Percentiles rank a stretch among this genome's conserved stretches.
Evolutionary conservation across 2,888 invertebrate genomes (phyloP).

Genomic region (Onthophagus sagittarius): DNA sequence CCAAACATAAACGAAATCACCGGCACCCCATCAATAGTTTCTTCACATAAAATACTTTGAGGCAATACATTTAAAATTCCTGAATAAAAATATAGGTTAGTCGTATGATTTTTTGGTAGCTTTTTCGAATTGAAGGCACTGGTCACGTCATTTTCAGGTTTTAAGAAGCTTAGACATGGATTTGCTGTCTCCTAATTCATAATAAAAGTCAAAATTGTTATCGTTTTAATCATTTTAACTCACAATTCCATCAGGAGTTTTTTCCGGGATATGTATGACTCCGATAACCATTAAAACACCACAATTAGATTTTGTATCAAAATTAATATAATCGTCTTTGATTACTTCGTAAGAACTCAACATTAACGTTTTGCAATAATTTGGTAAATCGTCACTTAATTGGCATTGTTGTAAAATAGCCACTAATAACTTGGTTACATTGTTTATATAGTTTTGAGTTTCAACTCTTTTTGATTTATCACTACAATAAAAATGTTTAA

Average conservation of each 20-base stretch:
- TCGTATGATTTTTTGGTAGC: conserved; percentile 20
- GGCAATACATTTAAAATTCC: conserved; percentile 36
- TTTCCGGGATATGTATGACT: conserved; percentile 43
- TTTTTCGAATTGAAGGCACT: conserved; percentile 12
- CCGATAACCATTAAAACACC: conserved; percentile 56
- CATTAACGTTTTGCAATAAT: conserved; percentile 26
- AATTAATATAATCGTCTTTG: conserved; percentile 53
- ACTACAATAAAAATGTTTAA: neutral
- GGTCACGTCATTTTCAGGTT: conserved; percentile 21
- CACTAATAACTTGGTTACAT: conserved; percentile 46
- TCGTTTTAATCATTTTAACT: conserved; percentile 3
- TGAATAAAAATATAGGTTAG: conserved; percentile 34
- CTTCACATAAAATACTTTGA: conserved; percentile 29
- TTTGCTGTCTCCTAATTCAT: conserved; percentile 28
- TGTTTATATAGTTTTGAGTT: conserved; percentile 44
- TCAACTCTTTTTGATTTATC: conserved; percentile 29
- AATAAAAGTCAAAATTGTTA: too few relatives aligned
- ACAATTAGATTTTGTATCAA: conserved; percentile 63
- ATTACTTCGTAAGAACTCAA: conserved; percentile 34
- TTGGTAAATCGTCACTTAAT: conserved; percentile 18
- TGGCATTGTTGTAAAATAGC: conserved; percentile 45
- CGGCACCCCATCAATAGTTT: conserved; percentile 30
- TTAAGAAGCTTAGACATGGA: conserved; percentile 31
- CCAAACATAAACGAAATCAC: conserved; percentile 38
- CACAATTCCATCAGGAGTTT: conserved; percentile 29